A percentile compares a stretch with the other conserved stretches of the same genome.
phyloP scores from a whole-genome alignment of 2,113 vertebrate genomes.

The Chaetops frenatus region DNA sequence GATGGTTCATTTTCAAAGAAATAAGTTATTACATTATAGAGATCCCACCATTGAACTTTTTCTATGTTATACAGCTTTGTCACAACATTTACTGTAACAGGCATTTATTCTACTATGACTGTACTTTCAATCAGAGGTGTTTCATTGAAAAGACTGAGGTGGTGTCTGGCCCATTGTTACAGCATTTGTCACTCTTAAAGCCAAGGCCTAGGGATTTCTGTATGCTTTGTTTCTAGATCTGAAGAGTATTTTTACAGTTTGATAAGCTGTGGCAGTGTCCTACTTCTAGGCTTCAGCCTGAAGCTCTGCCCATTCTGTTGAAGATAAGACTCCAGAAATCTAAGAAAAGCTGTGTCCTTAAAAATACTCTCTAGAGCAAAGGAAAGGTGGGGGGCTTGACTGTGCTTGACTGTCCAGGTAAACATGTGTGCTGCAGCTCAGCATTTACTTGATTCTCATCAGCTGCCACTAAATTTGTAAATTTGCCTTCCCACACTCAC shows the following conservation, averaged over 20 bases:
- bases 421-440: neutral
- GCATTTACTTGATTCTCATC: neutral
- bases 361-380: neutral
- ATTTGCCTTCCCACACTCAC: neutral
- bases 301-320: neutral
- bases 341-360: neutral
- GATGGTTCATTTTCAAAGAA: neutral
- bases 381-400: neutral
- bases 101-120: neutral
- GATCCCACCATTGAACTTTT: neutral
- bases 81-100: conserved; percentile 9
- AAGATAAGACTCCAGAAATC: neutral
- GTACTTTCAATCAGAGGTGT: neutral
- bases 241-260: neutral
- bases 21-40: neutral
- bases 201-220: neutral
- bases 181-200: neutral
- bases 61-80: neutral
- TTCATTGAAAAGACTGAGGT: neutral
- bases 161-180: neutral
- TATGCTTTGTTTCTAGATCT: neutral
- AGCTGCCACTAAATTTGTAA: neutral
- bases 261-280: neutral
- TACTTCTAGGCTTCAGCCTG: neutral
- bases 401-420: neutral